Conservation (phyloP, 2,797 vertebrate species). For the Saxicola maurus region DNA sequence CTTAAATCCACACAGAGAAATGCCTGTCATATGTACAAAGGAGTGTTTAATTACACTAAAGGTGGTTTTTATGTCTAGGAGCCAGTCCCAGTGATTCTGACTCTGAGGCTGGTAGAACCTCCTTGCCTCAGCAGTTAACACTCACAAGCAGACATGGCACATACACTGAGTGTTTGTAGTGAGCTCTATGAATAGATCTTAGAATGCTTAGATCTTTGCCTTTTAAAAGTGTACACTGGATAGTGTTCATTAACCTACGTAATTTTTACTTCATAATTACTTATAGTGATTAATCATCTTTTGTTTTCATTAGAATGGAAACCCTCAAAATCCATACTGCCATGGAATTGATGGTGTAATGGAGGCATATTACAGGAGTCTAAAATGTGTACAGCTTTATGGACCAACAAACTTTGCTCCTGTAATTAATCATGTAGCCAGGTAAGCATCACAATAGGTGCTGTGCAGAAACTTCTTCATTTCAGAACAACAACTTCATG, state of each 20-base stretch:
- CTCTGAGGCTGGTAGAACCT: neutral
- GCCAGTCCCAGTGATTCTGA: neutral
- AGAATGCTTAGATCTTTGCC: neutral
- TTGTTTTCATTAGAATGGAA: conserved; percentile 83
- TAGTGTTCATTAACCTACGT: neutral
- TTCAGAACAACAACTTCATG: neutral
- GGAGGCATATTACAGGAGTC: conserved; percentile 94
- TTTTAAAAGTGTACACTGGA: neutral
- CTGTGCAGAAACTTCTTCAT: neutral
- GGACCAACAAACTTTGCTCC: conserved; percentile 98
- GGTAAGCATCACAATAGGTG: conserved; percentile 66
- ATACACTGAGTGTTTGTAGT: neutral
- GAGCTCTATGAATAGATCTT: neutral
- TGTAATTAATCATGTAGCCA: conserved; percentile 95
- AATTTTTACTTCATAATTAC: neutral
- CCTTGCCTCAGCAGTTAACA: neutral
- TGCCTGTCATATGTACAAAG: neutral
- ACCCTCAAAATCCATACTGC: conserved; percentile 96
- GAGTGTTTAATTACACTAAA: neutral
- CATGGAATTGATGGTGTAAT: conserved; percentile 93
- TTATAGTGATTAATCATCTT: neutral
- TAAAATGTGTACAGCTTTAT: conserved; percentile 95
- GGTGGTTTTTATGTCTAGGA: neutral
- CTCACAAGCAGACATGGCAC: neutral
- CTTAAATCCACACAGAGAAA: neutral